Evolutionary conservation across 2,113 vertebrate species (phyloP).

Genomic region (Gymnarchus niloticus): DNA sequence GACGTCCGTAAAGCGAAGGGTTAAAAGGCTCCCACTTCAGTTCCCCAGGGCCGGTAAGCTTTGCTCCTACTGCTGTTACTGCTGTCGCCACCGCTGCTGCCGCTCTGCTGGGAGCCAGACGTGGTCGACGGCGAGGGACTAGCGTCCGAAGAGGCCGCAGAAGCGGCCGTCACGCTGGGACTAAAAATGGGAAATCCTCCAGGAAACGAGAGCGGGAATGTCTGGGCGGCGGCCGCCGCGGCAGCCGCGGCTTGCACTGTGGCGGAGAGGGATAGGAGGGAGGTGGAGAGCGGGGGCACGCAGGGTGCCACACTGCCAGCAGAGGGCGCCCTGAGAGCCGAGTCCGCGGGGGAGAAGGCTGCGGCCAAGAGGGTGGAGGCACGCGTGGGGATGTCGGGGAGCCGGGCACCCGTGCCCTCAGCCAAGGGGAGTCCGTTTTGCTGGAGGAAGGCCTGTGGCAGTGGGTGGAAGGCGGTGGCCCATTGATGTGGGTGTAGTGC

Average conservation of each 20-base stretch:
- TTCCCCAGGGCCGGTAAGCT: constrained; percentile 87
- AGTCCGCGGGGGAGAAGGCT: constrained; percentile 70
- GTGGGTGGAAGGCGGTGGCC: constrained; percentile 72
- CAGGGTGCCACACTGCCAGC: constrained; percentile 65
- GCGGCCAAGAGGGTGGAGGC: constrained; percentile 68
- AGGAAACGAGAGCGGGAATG: constrained; percentile 73
- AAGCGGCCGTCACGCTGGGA: constrained; percentile 58
- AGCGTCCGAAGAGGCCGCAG: constrained; percentile 62
- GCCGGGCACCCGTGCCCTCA: constrained; percentile 58
- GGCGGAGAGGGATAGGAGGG: constrained; percentile 78
- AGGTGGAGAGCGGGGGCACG: constrained; percentile 71
- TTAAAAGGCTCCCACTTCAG: constrained; percentile 88
- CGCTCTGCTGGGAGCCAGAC: constrained; percentile 63
- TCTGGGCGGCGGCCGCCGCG: constrained; percentile 71
- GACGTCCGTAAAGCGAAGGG: not conserved
- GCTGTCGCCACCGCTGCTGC: constrained; percentile 40
- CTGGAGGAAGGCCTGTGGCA: constrained; percentile 67
- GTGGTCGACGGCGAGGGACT: constrained; percentile 64
- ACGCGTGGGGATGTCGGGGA: constrained; percentile 59
- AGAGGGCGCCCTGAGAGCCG: constrained; percentile 66
- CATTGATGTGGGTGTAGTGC: constrained; percentile 75
- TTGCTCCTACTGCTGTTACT: constrained; percentile 59
- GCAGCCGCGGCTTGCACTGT: constrained; percentile 72
- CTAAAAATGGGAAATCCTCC: constrained; percentile 73
- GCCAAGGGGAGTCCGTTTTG: constrained; percentile 64